Evolutionary conservation across 1,140 invertebrate genomes (phyloP), one percentile per base, ranked within the genome.

Genomic region (Propsilocerus akamusi): DNA sequence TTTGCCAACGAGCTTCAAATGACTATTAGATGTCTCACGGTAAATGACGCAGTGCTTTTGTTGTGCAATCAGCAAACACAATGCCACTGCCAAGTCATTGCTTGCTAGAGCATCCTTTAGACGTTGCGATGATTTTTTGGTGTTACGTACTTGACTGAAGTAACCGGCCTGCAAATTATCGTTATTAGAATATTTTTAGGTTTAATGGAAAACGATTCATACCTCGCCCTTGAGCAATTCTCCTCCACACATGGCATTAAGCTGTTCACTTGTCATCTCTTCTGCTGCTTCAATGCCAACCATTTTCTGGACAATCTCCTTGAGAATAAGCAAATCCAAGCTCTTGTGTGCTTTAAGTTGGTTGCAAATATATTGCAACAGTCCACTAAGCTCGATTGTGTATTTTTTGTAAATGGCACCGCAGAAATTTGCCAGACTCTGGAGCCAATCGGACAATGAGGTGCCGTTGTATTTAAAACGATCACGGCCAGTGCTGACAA

Each of bases 301-400:
- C 94, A 99, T 98, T 74, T 97, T 99, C 68, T 97, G 91, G 49
- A 99, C 87, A 56, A 99, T 89, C 71, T 99, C 97, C 67, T 97
- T 92, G 41, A 99, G 67, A 56, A 99, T 84, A 22, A 99, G 69
- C 53, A 99, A 70, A 72, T 97, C 93, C 66, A 94, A 77, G 68
- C 90, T 96, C 69, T 97, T 95, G 55, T 91, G 86, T 25, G 86
- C 83, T 68, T 98, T 97, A 1, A 99, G 73, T 62, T 98, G 88
- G 73, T 99, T 97, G 11, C 89, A 88, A 14, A 99, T 88, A 69
- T 96, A 99, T 63, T 98, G 93, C 56, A 99, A 68, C 46, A 99
- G 69, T 12, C 94, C 94, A 10, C 87, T 86, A 34, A 99, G 71
- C 66, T 99, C 97, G 49, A 99, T 87, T 56, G 83, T 84, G 68